Evolutionary conservation across 2,113 vertebrate genomes (phyloP), one percentile per base, ranked within the genome.

Genomic region (Pao palembangensis): DNA sequence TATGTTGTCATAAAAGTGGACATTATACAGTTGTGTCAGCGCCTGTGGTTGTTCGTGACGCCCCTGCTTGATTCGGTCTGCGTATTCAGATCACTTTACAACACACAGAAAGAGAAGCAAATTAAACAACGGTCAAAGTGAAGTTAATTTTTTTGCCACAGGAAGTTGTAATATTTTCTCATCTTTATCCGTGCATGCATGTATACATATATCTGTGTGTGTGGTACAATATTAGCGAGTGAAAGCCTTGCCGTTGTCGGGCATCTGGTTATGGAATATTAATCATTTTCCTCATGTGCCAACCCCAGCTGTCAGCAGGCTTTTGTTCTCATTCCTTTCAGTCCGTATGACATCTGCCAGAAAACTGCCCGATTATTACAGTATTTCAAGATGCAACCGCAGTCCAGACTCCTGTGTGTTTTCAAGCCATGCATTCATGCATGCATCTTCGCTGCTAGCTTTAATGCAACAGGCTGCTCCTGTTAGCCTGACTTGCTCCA

Each of bases 201-300:
- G 11, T 38, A 2, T 11, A 38, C 3, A 1, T 38, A 11, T 38
- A 38, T 38, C 34, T 28, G 21, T 75, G 63, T 78, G 71, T 18
- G 17, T n/a, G 17, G 15, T 7, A 79, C 60, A 78, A 76, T 79
- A 80, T 79, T 51, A 70, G 17, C 46, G 81, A 85, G 63, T 83
- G 55, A 86, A 87, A 84, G 80, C 62, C 67, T 88, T 69, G 81
- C 58, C 49, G 78, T 85, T 78, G 77, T 83, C 69, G 60, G 73
- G 66, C 67, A 81, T 88, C 58, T 81, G 66, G 82, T 86, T 87
- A 82, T 80, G 23, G 56, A 63, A 43, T 75, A 69, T 84, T 67
- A 87, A 56, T 88, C 75, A 63, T 82, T 73, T 77, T 77, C 53
- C 63, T 73, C 74, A 82, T 51, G 73, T 65, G 67, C 62, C 66